Evolutionary conservation across 2,113 vertebrate species (phyloP), one percentile per base, ranked within the genome.

Genomic region (Alosa alosa): DNA sequence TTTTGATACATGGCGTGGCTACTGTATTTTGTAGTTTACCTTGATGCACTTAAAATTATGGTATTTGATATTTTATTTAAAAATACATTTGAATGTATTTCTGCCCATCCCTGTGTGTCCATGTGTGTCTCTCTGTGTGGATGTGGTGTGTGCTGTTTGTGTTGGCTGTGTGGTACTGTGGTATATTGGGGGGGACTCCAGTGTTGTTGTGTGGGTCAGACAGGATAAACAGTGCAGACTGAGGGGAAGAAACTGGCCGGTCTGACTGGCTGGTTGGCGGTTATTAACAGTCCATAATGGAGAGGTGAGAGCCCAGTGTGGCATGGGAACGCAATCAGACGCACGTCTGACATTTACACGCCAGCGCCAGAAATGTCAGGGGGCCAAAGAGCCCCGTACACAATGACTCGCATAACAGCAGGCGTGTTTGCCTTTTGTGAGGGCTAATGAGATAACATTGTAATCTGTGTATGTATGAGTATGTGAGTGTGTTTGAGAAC

Each of bases 271-370:
- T 4, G 72, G 3, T 31, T 39, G 25, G 4, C 18, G 72, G 72
- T 13, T 41, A 78, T 78, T 78, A 78, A 78, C 39, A 78, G 39
- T 78, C 72, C 31, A 78, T 78, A 78, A 39, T 36, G 72, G 72
- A 78, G 72, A 78, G 31, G 15, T 39, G 31, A 39, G 72, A 39
- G 13, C 72, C 31, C 13, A 39, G 31, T 6, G 72, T 36, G 39
- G 72, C 72, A 78, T 78, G 72, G 31, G 36, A 78, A 78, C 72
- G 10, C 25, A 6, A 39, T 41, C 72, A 39, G 72, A 78, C 36
- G 64, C 64, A 25, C 25, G 25, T 25, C 64, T 72, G 64, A 36
- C 64, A 72, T 72, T 72, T 72, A 31, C 25, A 3, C 64, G 13
- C 72, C 72, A 78, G 72, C 72, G 13, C 4, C 72, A 78, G 31